phyloP scores from a whole-genome alignment of 2,113 vertebrate genomes.

The Peromyscus leucopus region DNA sequence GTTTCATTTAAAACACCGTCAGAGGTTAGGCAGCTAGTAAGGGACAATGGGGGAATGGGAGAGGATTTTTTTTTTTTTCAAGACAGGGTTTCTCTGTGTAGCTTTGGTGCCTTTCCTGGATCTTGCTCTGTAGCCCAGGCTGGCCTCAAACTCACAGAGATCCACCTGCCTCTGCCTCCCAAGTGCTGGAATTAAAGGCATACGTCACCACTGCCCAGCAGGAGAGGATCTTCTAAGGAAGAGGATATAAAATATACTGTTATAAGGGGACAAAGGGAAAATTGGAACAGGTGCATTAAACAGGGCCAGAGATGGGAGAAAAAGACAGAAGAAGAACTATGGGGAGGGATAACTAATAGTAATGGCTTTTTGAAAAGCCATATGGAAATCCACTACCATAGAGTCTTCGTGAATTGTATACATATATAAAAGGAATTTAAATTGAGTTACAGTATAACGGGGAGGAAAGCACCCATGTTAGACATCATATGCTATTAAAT shows the following conservation, averaged over 20 bases:
- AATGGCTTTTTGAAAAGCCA: background rate
- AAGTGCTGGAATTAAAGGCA: too few species aligned
- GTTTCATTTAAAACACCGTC: background rate
- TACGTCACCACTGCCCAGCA: too few species aligned
- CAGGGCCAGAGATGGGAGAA: background rate
- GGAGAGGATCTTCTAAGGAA: background rate
- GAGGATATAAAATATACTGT: background rate
- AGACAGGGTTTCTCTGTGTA: too few species aligned
- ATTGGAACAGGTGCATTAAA: background rate
- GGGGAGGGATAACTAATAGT: background rate
- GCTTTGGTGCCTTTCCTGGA: too few species aligned
- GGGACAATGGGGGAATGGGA: background rate
- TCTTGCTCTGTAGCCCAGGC: too few species aligned
- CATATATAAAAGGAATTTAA: background rate
- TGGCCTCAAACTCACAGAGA: too few species aligned
- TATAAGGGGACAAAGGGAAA: background rate
- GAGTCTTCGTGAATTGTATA: background rate
- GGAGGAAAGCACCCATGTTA: background rate
- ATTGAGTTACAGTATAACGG: background rate
- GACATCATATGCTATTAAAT: background rate
- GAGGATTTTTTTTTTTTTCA: too few species aligned
- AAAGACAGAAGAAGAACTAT: background rate
- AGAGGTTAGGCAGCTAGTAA: background rate
- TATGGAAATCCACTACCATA: background rate
- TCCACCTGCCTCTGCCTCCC: too few species aligned